Evolutionary conservation across 2,113 vertebrate species (phyloP).

Genomic region (Mirounga angustirostris): DNA sequence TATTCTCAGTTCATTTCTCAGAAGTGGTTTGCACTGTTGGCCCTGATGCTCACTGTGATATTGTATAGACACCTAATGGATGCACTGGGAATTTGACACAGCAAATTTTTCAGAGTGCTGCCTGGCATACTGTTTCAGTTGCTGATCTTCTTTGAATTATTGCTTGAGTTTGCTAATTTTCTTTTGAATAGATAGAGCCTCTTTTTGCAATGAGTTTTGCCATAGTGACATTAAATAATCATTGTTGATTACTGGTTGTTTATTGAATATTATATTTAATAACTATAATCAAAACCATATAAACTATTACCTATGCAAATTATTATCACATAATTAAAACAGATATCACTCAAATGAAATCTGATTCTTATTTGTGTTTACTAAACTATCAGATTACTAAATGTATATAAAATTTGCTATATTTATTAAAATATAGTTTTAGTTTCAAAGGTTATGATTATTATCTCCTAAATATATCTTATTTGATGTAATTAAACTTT

Average conservation of each 20-base stretch:
- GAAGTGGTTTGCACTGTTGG: background rate
- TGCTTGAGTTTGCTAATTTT: constrained; percentile 74
- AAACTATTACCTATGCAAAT: constrained; percentile 62
- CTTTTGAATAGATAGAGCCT: background rate
- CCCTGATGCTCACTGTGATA: background rate
- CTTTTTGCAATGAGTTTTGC: constrained; percentile 48
- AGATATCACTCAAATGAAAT: constrained; percentile 41
- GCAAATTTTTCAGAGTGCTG: constrained; percentile 41
- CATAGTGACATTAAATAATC: constrained; percentile 55
- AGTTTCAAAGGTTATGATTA: background rate
- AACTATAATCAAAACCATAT: constrained; percentile 51
- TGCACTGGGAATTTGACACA: background rate
- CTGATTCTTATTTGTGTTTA: constrained; percentile 51
- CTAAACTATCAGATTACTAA: constrained; percentile 35
- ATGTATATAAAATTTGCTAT: background rate
- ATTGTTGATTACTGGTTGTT: constrained; percentile 41
- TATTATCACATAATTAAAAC: constrained; percentile 73
- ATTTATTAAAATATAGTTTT: constrained; percentile 40
- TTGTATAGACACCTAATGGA: background rate
- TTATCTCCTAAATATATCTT: constrained; percentile 22
- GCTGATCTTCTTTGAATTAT: constrained; percentile 64
- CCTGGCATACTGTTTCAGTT: background rate
- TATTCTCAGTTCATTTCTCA: constrained; percentile 48
- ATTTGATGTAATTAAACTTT: constrained; percentile 9
- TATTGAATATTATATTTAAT: constrained; percentile 60